Conservation (phyloP, 2,888 invertebrate genomes). For the Drosophila kambysellisi region DNA sequence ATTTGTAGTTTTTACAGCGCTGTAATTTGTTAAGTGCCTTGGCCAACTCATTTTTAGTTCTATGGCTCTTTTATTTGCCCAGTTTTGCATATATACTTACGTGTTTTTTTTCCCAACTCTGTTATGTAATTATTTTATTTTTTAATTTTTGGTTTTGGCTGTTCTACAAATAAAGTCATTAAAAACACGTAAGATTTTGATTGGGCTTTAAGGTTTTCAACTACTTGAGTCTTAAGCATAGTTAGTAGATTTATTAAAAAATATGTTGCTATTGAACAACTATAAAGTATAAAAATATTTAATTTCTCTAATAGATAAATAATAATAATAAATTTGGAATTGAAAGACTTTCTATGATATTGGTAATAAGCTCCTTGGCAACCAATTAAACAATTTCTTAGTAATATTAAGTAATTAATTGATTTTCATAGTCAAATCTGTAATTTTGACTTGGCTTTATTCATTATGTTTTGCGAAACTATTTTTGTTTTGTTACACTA, state of each 20-base stretch:
- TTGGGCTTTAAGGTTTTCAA: neutral
- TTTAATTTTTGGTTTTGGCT: conserved; percentile 17
- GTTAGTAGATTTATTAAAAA: neutral
- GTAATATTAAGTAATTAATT: neutral
- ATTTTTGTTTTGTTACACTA: neutral
- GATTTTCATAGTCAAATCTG: neutral
- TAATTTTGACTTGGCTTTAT: neutral
- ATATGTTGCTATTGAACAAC: neutral
- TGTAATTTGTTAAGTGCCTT: conserved; percentile 76
- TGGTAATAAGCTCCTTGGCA: no score
- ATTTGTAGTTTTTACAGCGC: conserved; percentile 73
- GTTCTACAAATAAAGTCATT: conserved; percentile 69
- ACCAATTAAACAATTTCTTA: neutral
- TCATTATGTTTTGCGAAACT: no score
- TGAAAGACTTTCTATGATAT: neutral
- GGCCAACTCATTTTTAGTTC: conserved; percentile 17
- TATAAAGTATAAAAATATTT: neutral
- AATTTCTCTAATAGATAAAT: no score
- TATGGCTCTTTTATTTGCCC: conserved; percentile 6
- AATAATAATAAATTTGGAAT: neutral
- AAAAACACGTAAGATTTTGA: conserved; percentile 52
- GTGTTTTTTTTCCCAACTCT: neutral
- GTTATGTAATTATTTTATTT: neutral
- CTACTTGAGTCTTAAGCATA: neutral
- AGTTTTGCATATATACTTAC: conserved; percentile 9